Conservation (phyloP, 2,888 invertebrate species). For the Busseola fusca region DNA sequence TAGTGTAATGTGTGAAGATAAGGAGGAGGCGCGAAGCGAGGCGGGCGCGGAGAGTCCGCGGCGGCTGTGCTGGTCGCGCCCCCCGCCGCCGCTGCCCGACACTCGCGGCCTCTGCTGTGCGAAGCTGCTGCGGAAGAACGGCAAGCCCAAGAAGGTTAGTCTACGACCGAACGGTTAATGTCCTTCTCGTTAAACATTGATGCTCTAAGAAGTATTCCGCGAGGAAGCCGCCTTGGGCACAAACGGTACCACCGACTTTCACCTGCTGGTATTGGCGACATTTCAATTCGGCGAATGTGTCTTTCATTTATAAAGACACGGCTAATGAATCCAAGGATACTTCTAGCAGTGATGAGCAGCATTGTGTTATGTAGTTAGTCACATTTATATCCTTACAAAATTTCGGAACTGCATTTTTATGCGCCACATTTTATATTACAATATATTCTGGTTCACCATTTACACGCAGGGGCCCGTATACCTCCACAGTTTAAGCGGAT, state of each 20-base stretch:
- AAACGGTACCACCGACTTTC: not conserved
- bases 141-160: constrained; percentile 93
- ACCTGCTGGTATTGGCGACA: not conserved
- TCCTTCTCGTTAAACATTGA: not conserved
- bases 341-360: not conserved
- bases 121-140: constrained; percentile 94
- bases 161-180: not conserved
- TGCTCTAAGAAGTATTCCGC: not conserved
- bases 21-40: constrained; percentile 83
- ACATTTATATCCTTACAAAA: not conserved
- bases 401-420: not conserved
- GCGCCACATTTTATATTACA: not conserved
- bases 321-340: not conserved
- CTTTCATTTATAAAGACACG: not conserved
- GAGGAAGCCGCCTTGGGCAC: not conserved
- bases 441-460: not conserved
- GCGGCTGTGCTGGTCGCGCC: constrained; percentile 82
- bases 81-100: constrained; percentile 89
- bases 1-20: constrained; percentile 84
- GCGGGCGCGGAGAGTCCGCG: constrained; percentile 79
- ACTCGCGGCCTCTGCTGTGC: constrained; percentile 95
- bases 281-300: not conserved
- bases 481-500: not conserved
- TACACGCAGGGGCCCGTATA: not conserved
- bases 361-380: not conserved